Conservation (phyloP, 1,140 invertebrate genomes). For the Zaprionus gabonicus region DNA sequence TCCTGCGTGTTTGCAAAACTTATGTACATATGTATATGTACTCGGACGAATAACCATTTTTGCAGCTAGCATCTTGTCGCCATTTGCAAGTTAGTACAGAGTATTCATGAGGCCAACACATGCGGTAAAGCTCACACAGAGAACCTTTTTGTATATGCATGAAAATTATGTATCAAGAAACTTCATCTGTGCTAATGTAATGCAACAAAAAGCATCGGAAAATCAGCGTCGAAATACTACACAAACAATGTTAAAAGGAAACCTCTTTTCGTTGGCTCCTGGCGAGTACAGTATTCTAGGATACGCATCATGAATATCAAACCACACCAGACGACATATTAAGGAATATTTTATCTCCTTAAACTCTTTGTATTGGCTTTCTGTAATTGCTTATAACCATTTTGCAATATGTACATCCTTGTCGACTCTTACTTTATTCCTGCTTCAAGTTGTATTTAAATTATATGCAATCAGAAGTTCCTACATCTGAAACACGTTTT, state of each 20-base stretch:
- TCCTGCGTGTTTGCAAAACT: constrained; percentile 54
- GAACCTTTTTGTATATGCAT: constrained; percentile 68
- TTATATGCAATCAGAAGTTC: constrained; percentile 63
- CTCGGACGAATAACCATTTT: constrained; percentile 67
- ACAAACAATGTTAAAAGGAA: constrained; percentile 44
- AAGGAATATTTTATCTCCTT: constrained; percentile 58
- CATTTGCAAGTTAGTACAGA: constrained; percentile 77
- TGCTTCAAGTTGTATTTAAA: constrained; percentile 60
- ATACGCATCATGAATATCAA: neutral
- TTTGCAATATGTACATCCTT: neutral
- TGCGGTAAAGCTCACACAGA: constrained; percentile 44
- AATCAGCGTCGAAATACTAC: constrained; percentile 13
- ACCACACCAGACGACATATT: constrained; percentile 49
- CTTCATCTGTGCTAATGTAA: constrained; percentile 83
- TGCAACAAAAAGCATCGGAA: constrained; percentile 70
- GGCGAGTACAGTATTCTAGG: too few relatives aligned
- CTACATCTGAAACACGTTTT: constrained; percentile 81
- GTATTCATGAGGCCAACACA: constrained; percentile 19
- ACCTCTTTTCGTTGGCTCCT: constrained; percentile 5
- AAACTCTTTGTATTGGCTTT: neutral
- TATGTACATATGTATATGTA: constrained; percentile 50
- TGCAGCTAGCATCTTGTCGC: constrained; percentile 80
- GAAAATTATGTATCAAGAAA: constrained; percentile 82
- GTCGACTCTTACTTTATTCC: constrained; percentile 20
- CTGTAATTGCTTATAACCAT: neutral